Evolutionary conservation across 2,888 invertebrate genomes (phyloP).

Genomic region (Sesia apiformis): DNA sequence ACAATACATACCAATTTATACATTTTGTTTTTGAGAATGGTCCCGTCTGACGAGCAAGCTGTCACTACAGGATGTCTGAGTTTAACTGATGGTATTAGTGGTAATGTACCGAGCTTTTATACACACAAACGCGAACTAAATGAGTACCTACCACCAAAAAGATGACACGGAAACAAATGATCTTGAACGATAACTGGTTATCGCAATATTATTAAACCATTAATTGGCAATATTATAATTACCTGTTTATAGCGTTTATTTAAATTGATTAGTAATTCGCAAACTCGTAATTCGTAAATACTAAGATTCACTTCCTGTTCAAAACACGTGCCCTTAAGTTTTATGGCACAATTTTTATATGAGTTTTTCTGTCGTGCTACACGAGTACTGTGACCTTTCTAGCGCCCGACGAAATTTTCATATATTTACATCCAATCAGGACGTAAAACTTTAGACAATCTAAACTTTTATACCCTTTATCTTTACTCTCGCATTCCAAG

Average conservation of each 20-base stretch:
- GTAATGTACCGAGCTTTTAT: constrained; percentile 14
- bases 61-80: constrained; percentile 26
- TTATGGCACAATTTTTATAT: too few species aligned
- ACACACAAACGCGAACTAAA: constrained; percentile 9
- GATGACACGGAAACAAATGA: constrained; percentile 1
- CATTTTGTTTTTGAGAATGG: constrained; percentile 27
- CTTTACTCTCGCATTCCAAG: too few species aligned
- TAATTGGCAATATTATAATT: neutral
- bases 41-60: constrained; percentile 22
- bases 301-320: neutral
- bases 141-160: constrained; percentile 2
- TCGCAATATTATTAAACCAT: neutral
- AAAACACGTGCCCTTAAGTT: neutral
- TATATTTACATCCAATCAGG: too few species aligned
- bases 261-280: neutral
- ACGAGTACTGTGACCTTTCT: too few species aligned
- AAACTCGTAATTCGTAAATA: neutral
- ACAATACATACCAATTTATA: constrained; percentile 60
- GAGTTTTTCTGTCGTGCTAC: too few species aligned
- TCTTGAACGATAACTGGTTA: constrained; percentile 1
- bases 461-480: too few species aligned
- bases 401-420: too few species aligned
- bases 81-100: constrained; percentile 42
- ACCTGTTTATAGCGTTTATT: neutral
- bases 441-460: too few species aligned